Evolutionary conservation across 1,140 invertebrate genomes (phyloP).

Genomic region (Meloidogyne floridensis): DNA sequence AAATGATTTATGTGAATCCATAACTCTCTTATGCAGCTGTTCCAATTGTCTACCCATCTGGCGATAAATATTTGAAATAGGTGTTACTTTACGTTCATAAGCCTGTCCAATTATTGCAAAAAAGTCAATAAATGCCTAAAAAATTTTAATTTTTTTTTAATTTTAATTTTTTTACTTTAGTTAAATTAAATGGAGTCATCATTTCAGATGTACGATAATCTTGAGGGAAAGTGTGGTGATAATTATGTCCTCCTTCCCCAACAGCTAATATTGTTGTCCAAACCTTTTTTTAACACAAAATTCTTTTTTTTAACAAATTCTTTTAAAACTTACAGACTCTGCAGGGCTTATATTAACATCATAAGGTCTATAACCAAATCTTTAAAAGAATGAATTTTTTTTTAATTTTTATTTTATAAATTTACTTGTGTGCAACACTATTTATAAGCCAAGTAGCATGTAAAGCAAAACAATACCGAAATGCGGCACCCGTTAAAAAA

Average conservation of each 20-base stretch:
- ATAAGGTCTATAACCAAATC: constrained; percentile 87
- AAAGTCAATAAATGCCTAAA: constrained; percentile 75
- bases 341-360: constrained; percentile 75
- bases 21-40: constrained; percentile 19
- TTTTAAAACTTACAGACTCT: constrained; percentile 57
- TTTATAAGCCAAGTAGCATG: constrained; percentile 95
- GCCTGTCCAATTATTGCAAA: constrained; percentile 80
- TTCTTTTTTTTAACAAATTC: neutral
- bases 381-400: constrained; percentile 45
- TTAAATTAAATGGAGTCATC: constrained; percentile 78
- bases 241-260: constrained; percentile 67
- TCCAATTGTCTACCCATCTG: constrained; percentile 53
- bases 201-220: constrained; percentile 85
- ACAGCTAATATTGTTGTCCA: constrained; percentile 52
- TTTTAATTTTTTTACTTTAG: constrained; percentile 68
- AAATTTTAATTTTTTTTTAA: neutral
- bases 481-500: constrained; percentile 80
- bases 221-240: constrained; percentile 92
- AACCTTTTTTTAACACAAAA: constrained; percentile 23
- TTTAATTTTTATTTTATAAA: neutral
- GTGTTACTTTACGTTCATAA: constrained; percentile 77
- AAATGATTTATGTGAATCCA: neutral
- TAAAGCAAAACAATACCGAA: constrained; percentile 82
- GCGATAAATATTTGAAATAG: constrained; percentile 49
- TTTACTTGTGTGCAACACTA: constrained; percentile 50